Evolutionary conservation across 2,888 invertebrate species (phyloP).

Genomic region (Plebejus melissa): DNA sequence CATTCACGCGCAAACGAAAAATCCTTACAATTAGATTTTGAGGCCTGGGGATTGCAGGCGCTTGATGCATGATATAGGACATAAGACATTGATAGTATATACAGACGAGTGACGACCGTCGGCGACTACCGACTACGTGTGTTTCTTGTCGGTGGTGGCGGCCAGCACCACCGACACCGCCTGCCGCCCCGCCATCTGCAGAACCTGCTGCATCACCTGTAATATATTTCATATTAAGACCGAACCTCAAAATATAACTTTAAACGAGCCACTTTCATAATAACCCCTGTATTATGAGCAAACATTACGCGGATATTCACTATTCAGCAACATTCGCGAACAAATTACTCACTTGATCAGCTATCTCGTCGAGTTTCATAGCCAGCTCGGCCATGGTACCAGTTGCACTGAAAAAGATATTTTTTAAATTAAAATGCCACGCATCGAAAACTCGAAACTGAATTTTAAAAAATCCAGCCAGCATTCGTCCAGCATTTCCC

Average conservation of each 20-base stretch:
- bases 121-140: conserved; percentile 30
- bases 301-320: no score
- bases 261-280: no score
- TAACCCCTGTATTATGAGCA: no score
- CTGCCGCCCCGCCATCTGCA: conserved; percentile 36
- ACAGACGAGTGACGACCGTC: neutral
- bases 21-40: no score
- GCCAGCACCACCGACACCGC: conserved; percentile 37
- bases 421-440: neutral
- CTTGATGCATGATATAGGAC: neutral
- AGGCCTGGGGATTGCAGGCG: neutral
- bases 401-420: conserved; percentile 43
- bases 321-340: no score
- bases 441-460: no score
- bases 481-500: no score
- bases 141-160: conserved; percentile 37
- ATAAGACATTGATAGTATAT: neutral
- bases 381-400: conserved; percentile 50
- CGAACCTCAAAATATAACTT: no score
- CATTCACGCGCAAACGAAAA: neutral
- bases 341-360: conserved; percentile 44
- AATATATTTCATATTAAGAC: neutral
- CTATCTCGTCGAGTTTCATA: conserved; percentile 47
- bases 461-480: no score
- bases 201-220: conserved; percentile 43